Evolutionary conservation across 1,140 invertebrate species (phyloP).

Genomic region (Drosophila virilis): DNA sequence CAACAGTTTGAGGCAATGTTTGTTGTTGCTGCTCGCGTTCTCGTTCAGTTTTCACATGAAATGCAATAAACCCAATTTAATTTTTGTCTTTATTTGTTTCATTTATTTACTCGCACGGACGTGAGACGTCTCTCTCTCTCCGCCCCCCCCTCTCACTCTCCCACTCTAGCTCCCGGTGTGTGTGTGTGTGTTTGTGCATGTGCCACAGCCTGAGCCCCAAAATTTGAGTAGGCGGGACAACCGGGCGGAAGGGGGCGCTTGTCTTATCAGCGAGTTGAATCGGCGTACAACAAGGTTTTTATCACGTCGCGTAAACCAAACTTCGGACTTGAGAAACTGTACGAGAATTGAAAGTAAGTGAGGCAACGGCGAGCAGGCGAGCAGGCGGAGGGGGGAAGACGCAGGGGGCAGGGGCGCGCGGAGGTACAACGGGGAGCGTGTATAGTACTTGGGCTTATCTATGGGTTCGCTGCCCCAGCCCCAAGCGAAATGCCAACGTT

Average conservation of each 20-base stretch:
- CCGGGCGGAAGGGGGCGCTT: slow-evolving; percentile 13
- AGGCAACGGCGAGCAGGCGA: neutral
- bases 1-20: slow-evolving; percentile 1
- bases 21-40: slow-evolving; percentile 12
- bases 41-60: slow-evolving; percentile 77
- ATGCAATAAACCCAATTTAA: slow-evolving; percentile 80
- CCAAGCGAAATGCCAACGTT: slow-evolving; percentile 10
- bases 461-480: slow-evolving; percentile 17
- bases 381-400: neutral
- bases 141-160: neutral
- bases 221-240: neutral
- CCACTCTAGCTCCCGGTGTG: slow-evolving; percentile 4
- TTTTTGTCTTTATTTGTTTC: slow-evolving; percentile 79
- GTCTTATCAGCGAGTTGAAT: slow-evolving; percentile 64
- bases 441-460: slow-evolving; percentile 28
- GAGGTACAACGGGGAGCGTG: neutral
- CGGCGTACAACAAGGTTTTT: slow-evolving; percentile 62
- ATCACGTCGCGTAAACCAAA: slow-evolving; percentile 63
- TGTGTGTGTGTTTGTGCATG: slow-evolving; percentile 9
- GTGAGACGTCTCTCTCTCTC: slow-evolving; percentile 33
- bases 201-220: slow-evolving; percentile 2
- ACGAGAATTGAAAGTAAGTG: neutral
- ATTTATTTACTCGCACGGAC: slow-evolving; percentile 67
- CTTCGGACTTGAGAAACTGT: slow-evolving; percentile 20
- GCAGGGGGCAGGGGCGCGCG: too few relatives aligned